These are phyloP conservation scores for Ficedula albicollis DNA, from an alignment of 2,797 vertebrate genomes.

Conservation along the genomic window DNA sequence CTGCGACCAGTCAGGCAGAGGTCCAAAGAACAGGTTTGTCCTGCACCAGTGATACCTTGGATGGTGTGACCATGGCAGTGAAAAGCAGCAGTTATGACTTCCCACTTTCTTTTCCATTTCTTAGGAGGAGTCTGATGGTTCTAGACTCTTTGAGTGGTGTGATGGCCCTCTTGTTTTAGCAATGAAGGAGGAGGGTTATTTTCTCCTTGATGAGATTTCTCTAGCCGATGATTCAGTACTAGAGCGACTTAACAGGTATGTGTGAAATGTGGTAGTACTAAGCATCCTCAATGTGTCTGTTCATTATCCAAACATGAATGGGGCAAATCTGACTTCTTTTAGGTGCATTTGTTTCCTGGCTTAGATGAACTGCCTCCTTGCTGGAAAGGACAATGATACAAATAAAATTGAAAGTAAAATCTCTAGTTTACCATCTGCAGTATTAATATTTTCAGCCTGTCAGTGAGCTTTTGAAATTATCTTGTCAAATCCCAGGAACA, in stretches of 20 bases:
- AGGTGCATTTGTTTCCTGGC: not conserved
- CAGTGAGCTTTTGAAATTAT: not conserved
- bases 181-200: slow-evolving; percentile 90
- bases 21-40: slow-evolving; percentile 82
- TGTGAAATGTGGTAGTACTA: not conserved
- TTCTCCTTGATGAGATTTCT: slow-evolving; percentile 97
- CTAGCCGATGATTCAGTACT: slow-evolving; percentile 96
- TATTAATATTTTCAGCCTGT: not conserved
- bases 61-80: not conserved
- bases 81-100: not conserved
- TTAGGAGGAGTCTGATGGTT: slow-evolving; percentile 80
- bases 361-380: not conserved
- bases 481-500: not conserved
- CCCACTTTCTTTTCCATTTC: not conserved
- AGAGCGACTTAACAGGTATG: slow-evolving; percentile 96
- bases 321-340: not conserved
- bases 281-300: not conserved
- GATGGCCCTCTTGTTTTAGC: slow-evolving; percentile 94
- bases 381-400: not conserved
- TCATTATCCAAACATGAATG: not conserved
- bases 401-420: not conserved
- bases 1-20: slow-evolving; percentile 87
- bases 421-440: not conserved
- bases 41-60: not conserved
- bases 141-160: slow-evolving; percentile 91